Base-by-base conservation (phyloP, 2,888 invertebrate genomes). In the Tachina grossa region DNA sequence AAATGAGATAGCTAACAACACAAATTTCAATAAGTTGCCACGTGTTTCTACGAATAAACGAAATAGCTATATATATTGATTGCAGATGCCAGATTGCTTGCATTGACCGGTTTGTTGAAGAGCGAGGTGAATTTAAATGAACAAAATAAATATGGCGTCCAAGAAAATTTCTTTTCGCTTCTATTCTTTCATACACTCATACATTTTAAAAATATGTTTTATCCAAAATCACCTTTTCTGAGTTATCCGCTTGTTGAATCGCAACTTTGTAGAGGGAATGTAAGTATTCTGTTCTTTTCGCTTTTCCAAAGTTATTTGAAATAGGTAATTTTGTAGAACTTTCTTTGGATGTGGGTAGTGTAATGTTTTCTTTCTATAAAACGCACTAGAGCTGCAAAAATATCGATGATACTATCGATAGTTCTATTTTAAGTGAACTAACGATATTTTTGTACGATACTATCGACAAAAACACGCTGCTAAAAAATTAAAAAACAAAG, bases 151-250 rank as follows among this genome's bases (percentile, higher is more conserved):
- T 45, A 86, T 80, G 83, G 80, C 86, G 81, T 71, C 82, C 22
- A 41, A 13, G 9, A 51, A 65, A 51, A 11, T 0, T 39, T 57
- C 22, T n/a, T 63, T 76, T 49, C 43, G 16, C 14, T 55, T 76
- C 53, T 65, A 57, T 76, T 68, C 63, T 76, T 43, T 31, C 31
- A 66, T 76, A 85, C 51, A 55, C 53, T 22, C 51, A 86, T 80
- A 81, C 75, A 76, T 57, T 41, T 53, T 47, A 84, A 59, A 84
- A 87, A 85, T 78, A 92, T 92, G 92, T 91, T 89, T 89, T 91
- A 92, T 89, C 92, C 92, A 75, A 91, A 90, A 88, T 90, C 92
- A 88, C 92, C 93, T 88, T 92, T 93, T 89, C 65, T 89, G 65
- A 89, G 89, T 49, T 90, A 90, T 88, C 88, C 90, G 82, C 89